Conservation (phyloP, 2,797 vertebrate species). For the Onychomys arenicola region DNA sequence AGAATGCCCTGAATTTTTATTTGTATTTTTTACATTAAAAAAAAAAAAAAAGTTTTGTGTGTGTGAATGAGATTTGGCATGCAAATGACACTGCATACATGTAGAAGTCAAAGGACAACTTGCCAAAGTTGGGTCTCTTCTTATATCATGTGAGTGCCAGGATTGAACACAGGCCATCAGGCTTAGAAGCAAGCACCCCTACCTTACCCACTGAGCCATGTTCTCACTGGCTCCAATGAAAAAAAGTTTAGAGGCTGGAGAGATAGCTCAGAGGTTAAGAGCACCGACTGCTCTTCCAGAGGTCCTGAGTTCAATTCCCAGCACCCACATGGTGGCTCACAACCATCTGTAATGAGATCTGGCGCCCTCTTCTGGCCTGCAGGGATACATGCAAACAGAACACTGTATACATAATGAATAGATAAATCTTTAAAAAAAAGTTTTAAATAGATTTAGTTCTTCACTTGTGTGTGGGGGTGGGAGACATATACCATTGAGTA, state of each 20-base stretch:
- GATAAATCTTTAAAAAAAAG: too few relatives aligned
- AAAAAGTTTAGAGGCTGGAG: too few relatives aligned
- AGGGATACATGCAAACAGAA: too few relatives aligned
- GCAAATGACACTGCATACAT: too few relatives aligned
- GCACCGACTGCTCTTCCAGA: too few relatives aligned
- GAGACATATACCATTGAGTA: neutral
- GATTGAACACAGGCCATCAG: neutral
- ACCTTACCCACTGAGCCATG: neutral
- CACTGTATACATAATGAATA: too few relatives aligned
- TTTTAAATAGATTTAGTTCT: neutral
- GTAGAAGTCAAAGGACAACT: neutral
- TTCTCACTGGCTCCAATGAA: neutral
- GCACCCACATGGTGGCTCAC: too few relatives aligned
- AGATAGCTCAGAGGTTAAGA: too few relatives aligned
- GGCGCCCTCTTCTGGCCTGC: too few relatives aligned
- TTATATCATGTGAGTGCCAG: neutral
- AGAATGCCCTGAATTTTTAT: conserved; percentile 32
- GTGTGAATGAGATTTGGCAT: neutral
- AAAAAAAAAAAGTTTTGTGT: neutral
- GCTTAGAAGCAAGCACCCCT: neutral
- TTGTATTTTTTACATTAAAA: neutral
- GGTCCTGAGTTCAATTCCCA: too few relatives aligned
- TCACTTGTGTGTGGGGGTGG: neutral
- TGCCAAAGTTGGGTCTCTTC: neutral
- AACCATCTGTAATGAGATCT: too few relatives aligned